These are phyloP conservation scores for Myripristis jacobus DNA, from an alignment of 2,797 vertebrate species.

Conservation along the genomic window DNA sequence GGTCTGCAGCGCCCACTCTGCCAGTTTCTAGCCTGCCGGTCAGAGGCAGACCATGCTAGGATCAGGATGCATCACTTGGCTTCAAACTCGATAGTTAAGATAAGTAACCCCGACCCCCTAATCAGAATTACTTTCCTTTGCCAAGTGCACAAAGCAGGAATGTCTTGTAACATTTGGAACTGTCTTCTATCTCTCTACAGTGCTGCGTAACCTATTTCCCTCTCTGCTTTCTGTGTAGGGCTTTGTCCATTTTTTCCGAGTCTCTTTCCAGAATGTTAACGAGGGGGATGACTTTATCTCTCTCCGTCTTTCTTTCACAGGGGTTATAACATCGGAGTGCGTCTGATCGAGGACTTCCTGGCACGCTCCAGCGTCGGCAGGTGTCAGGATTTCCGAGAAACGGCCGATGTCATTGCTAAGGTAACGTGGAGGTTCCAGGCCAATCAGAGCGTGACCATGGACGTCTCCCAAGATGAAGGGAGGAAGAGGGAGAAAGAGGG, in stretches of 20 bases:
- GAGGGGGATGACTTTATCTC: constrained; percentile 16
- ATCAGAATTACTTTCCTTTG: constrained; percentile 32
- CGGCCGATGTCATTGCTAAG: constrained; percentile 98
- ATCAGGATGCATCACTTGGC: constrained; percentile 42
- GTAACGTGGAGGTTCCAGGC: constrained; percentile 78
- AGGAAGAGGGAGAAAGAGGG: constrained; percentile 14
- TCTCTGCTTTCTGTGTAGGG: background rate
- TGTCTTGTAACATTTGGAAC: constrained; percentile 19
- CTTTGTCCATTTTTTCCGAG: background rate
- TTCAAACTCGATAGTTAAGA: constrained; percentile 21
- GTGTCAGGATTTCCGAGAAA: constrained; percentile 99
- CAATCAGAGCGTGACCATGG: constrained; percentile 64
- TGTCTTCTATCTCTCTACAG: constrained; percentile 6
- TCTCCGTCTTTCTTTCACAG: constrained; percentile 76
- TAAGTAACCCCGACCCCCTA: constrained; percentile 21
- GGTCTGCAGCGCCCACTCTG: constrained; percentile 37
- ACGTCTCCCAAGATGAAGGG: constrained; percentile 48
- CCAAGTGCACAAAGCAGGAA: constrained; percentile 30
- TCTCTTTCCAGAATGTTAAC: constrained; percentile 1
- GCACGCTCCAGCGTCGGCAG: constrained; percentile 95
- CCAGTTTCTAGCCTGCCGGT: constrained; percentile 27
- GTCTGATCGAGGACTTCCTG: constrained; percentile 98
- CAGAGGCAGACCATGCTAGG: constrained; percentile 56
- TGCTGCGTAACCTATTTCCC: background rate
- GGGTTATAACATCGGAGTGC: constrained; percentile 99